These are phyloP conservation scores for Cistogaster globosa DNA, from an alignment of 2,888 invertebrate genomes.

Conservation along the genomic window DNA sequence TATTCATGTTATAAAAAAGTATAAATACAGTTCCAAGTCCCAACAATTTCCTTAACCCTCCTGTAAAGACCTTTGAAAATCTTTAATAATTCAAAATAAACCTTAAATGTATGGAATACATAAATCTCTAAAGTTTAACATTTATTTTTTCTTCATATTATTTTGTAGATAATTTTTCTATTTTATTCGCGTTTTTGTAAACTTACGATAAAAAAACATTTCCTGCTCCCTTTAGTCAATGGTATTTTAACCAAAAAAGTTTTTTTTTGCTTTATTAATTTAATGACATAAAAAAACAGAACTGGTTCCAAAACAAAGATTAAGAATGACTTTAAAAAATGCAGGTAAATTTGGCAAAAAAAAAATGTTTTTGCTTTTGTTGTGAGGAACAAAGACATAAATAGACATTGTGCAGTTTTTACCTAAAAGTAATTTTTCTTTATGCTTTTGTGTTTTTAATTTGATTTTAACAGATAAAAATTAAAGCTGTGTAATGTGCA, in stretches of 20 bases:
- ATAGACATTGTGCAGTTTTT: neutral
- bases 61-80: no score
- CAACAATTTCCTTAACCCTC: no score
- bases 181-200: neutral
- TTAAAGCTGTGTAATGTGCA: no score
- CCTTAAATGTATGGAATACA: no score
- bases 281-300: neutral
- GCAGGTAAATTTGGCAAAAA: slow-evolving; percentile 36
- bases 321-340: slow-evolving; percentile 28
- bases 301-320: slow-evolving; percentile 33
- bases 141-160: neutral
- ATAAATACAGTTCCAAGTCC: no score
- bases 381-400: neutral
- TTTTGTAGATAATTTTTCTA: neutral
- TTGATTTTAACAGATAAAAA: no score
- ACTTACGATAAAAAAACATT: slow-evolving; percentile 21
- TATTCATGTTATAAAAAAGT: no score
- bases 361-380: slow-evolving; percentile 13
- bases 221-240: slow-evolving; percentile 36
- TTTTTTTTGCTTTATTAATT: neutral
- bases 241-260: neutral
- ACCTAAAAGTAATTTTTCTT: slow-evolving; percentile 1
- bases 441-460: neutral
- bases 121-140: neutral
- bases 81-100: no score